A percentile compares a stretch with the other conserved stretches of the same genome.
These are phyloP conservation scores for Bubo blakistoni DNA, from an alignment of 2,113 vertebrate genomes.

Conservation along the genomic window DNA sequence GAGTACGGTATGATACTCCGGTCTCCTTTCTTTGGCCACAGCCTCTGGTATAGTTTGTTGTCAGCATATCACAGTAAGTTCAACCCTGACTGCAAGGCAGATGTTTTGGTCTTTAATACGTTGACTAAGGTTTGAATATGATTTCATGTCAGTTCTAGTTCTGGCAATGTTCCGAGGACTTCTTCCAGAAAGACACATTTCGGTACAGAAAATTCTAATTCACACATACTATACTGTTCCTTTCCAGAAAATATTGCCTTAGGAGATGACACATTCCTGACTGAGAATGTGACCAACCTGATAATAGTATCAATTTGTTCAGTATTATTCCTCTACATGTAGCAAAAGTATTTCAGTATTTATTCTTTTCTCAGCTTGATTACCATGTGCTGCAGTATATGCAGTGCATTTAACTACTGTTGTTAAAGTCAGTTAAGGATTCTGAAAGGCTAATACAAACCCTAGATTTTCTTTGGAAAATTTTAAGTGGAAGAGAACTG, in stretches of 20 bases:
- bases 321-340: not conserved
- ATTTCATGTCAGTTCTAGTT: not conserved
- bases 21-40: not conserved
- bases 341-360: not conserved
- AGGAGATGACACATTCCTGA: not conserved
- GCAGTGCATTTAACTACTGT: not conserved
- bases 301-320: not conserved
- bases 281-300: not conserved
- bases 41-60: not conserved
- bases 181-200: not conserved
- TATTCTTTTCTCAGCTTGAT: not conserved
- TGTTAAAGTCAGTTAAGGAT: not conserved
- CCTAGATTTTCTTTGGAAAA: not conserved
- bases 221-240: not conserved
- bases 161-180: not conserved
- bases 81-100: not conserved
- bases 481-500: not conserved
- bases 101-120: not conserved
- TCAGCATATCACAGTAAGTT: not conserved
- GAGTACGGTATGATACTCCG: not conserved
- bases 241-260: not conserved
- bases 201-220: not conserved
- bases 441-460: not conserved
- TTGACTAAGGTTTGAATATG: not conserved
- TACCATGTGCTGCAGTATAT: not conserved